Base-by-base conservation (phyloP, 2,888 invertebrate species). In the Alsophila aescularia region DNA sequence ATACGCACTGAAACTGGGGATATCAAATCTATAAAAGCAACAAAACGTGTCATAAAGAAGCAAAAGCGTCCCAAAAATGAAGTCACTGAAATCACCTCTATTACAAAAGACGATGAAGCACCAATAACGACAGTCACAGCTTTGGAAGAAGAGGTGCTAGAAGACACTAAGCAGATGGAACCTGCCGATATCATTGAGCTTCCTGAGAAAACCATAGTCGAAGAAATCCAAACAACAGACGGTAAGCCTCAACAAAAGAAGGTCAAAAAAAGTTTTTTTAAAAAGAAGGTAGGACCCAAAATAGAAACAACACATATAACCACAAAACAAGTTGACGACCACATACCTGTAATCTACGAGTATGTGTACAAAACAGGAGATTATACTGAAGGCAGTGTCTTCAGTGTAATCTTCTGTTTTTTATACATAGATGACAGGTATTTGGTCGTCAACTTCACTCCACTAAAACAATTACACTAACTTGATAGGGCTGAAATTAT, bases 291-390 rank as follows among this genome's bases (percentile, higher is more conserved):
- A 45, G 83, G 77, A 13, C 73, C 69, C 16, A 78, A 79, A 60
- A 56, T 87, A 51, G 75, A 84, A 70, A 70, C 85, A 61, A 68
- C 79, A 60, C 21, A 84, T 70, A 66, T 83, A 68, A 66, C 65
- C 54, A 29, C 74, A 15, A 65, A 76, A 58, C 81, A 85, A 62
- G 35, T 44, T 4, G 62, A 63, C 13, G 58, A 64, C 27, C 48
- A 63, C 41, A 75, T 75, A 62, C 80, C 77, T 14, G 69, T 75
- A n/a, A n/a, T n/a, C n/a, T n/a, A n/a, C 0, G 61, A 71, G 7
- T 66, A 67, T 3, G 49, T 66, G 37, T 56, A 65, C 44, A 56
- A 18, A 53, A 59, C 71, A 18, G 58, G 71, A 40, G 55, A 65
- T 47, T 58, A 80, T 56, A 65, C 67, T 69, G 67, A 62, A n/a